Conservation (phyloP, 2,113 vertebrate species). For the Antechinus flavipes region DNA sequence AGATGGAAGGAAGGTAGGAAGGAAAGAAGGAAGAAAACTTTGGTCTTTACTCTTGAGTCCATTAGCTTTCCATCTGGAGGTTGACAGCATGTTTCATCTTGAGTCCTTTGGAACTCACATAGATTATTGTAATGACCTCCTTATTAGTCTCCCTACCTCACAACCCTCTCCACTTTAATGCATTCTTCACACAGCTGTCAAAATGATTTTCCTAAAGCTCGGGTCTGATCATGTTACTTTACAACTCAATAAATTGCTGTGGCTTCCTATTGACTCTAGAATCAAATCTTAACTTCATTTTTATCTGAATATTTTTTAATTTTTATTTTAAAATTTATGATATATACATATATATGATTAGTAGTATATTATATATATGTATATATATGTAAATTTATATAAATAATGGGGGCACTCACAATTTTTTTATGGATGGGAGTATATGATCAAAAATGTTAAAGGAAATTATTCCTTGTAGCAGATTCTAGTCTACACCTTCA, state of each 20-base stretch:
- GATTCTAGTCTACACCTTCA: not conserved
- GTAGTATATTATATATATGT: not conserved
- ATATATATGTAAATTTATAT: not conserved
- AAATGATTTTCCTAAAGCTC: not conserved
- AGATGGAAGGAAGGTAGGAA: too few relatives aligned
- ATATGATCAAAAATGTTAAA: not conserved
- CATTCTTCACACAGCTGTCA: not conserved
- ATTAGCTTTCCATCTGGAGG: not conserved
- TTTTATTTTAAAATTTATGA: not conserved
- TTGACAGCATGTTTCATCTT: not conserved
- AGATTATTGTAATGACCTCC: not conserved
- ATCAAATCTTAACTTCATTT: not conserved
- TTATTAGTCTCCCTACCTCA: not conserved
- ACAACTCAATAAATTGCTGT: not conserved
- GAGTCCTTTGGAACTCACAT: not conserved
- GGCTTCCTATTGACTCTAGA: not conserved
- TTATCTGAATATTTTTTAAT: not conserved
- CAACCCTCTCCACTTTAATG: not conserved
- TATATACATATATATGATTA: not conserved
- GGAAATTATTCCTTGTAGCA: not conserved
- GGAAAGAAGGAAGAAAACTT: not conserved
- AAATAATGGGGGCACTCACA: not conserved
- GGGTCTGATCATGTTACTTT: not conserved
- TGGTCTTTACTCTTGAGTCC: not conserved
- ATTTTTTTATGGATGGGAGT: not conserved